These are phyloP conservation scores for Meliscaeva auricollis DNA, from an alignment of 2,888 invertebrate genomes.

Conservation along the genomic window DNA sequence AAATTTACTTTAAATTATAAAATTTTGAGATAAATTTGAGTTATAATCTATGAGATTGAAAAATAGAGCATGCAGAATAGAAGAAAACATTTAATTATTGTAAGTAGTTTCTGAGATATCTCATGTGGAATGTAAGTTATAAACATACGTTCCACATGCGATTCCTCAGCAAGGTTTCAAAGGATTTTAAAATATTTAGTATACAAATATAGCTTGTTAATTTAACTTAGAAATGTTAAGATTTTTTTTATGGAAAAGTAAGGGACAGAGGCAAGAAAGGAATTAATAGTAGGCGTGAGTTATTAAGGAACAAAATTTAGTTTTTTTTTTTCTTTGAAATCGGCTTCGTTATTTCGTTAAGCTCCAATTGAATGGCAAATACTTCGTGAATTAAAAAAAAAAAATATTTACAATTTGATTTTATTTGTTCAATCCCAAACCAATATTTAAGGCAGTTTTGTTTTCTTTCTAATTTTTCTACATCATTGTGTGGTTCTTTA, in stretches of 20 bases:
- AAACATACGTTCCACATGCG: constrained; percentile 34
- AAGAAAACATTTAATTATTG: not conserved
- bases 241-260: not conserved
- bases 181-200: constrained; percentile 14
- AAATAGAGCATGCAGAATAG: constrained; percentile 20
- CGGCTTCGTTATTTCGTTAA: constrained; percentile 67
- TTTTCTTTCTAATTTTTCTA: constrained; percentile 53
- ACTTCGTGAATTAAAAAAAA: constrained; percentile 26
- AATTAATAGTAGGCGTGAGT: not conserved
- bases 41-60: not conserved
- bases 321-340: constrained; percentile 57
- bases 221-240: not conserved
- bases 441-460: constrained; percentile 60
- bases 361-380: not conserved
- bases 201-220: not conserved
- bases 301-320: constrained; percentile 4
- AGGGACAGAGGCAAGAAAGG: not conserved
- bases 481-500: constrained; percentile 70
- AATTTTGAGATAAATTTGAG: not conserved
- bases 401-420: constrained; percentile 52
- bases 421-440: constrained; percentile 71
- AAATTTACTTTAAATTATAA: not conserved
- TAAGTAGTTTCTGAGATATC: not conserved
- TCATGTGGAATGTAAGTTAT: constrained; percentile 41
- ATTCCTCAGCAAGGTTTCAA: not conserved